A percentile compares a stretch with the other conserved stretches of the same genome.
These are phyloP conservation scores for Brenthis ino DNA, from an alignment of 2,888 invertebrate genomes.

Conservation along the genomic window DNA sequence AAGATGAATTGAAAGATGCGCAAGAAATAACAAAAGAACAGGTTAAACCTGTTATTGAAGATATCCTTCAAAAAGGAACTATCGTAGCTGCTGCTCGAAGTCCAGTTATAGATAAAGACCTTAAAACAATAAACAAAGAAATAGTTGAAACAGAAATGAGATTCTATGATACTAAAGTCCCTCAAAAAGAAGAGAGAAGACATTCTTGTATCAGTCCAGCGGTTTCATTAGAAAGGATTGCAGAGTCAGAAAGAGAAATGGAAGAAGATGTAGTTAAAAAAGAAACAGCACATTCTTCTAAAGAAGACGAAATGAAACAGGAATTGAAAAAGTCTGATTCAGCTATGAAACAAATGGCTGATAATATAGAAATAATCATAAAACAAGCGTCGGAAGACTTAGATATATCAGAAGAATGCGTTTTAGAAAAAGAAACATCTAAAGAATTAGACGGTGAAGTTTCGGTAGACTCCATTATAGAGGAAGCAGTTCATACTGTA, in stretches of 20 bases:
- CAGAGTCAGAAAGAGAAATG: slow-evolving; percentile 74
- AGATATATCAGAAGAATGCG: slow-evolving; percentile 69
- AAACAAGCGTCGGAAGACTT: slow-evolving; percentile 78
- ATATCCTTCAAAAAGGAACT: slow-evolving; percentile 70
- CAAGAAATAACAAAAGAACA: slow-evolving; percentile 71
- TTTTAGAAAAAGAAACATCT: slow-evolving; percentile 48
- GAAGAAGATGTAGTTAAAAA: slow-evolving; percentile 64
- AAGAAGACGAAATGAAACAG: slow-evolving; percentile 46
- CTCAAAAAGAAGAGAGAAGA: slow-evolving; percentile 71
- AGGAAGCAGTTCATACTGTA: slow-evolving; percentile 72
- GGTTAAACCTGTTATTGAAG: slow-evolving; percentile 72
- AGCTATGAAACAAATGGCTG: slow-evolving; percentile 79
- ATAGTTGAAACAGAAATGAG: slow-evolving; percentile 69
- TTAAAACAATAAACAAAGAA: slow-evolving; percentile 65
- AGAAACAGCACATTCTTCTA: slow-evolving; percentile 39
- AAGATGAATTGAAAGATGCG: slow-evolving; percentile 56
- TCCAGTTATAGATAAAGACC: slow-evolving; percentile 68
- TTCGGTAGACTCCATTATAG: slow-evolving; percentile 76
- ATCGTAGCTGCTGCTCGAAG: slow-evolving; percentile 66
- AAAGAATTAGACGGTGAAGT: slow-evolving; percentile 60
- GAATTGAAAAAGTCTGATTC: slow-evolving; percentile 76
- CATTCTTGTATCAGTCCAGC: slow-evolving; percentile 78
- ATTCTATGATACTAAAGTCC: slow-evolving; percentile 75
- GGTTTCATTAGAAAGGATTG: slow-evolving; percentile 73
- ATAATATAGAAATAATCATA: slow-evolving; percentile 78